Base-by-base conservation (phyloP, 2,113 vertebrate genomes). In the Vombatus ursinus region DNA sequence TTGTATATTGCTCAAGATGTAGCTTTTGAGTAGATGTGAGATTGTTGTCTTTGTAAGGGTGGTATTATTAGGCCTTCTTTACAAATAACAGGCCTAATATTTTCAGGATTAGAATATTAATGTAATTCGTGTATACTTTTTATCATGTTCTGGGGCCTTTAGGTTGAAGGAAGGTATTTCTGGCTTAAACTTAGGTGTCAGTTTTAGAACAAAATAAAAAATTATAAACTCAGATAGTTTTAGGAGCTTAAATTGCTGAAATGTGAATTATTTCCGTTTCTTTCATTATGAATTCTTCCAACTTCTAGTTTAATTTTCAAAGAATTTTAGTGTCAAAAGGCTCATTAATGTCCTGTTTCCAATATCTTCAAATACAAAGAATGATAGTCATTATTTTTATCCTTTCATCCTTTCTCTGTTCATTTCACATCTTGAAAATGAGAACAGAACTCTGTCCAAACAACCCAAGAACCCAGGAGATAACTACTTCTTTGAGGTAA, bases 181-280 rank as follows among this genome's bases (percentile, higher is more conserved):
- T 77, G 8, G 52, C 93, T 96, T 95, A 97, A 92, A 89, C 94
- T 93, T 95, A 94, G 77, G 90, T 51, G 50, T 95, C 90, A 31
- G 84, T 92, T 28, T 48, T 8, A 57, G 26, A 95, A 95, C 51
- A 91, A 50, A 52, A 44, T 5, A 61, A 94, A 94, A 48, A 90
- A 49, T 50, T 95, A 50, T 90, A 57, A 96, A 96, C 52, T 77
- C 26, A 96, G 44, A 57, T 61, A 14, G 91, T 90, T 24, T 53
- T 84, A 68, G 92, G 92, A 92, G 1, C 50, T 24, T n/a, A 77
- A 23, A 91, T 52, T 47, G 68, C 50, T 92, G 84, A 93, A 50
- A 7, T 89, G 93, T 53, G 19, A 77, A 50, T 91, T 94, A 94
- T 68, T 95, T 95, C 47, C 77, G 25, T 84, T 95, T 93, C 16